phyloP scores from a whole-genome alignment of 1,140 invertebrate genomes.

The Tetramorium simillimum region DNA sequence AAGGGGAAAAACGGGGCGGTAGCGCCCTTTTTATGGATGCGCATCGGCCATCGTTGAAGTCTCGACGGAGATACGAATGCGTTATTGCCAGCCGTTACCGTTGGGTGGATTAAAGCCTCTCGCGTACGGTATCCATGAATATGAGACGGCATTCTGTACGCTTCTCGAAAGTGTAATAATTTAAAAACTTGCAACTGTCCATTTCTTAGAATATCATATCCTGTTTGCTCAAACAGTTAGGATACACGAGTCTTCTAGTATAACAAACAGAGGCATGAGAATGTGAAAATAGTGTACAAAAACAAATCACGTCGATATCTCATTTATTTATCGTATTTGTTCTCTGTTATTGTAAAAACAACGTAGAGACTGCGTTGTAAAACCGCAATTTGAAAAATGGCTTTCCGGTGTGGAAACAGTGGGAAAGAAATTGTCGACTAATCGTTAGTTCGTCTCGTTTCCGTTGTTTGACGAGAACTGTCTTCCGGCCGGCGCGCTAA shows the following conservation, averaged over 20 bases:
- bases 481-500: conserved; percentile 24
- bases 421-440: conserved; percentile 37
- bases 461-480: conserved; percentile 50
- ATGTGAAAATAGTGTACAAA: not conserved
- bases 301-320: not conserved
- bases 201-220: not conserved
- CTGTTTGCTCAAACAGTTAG: not conserved
- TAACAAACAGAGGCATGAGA: not conserved
- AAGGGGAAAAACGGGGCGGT: conserved; percentile 2
- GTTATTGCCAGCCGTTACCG: conserved; percentile 30
- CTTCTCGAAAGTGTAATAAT: not conserved
- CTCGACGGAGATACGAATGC: conserved; percentile 16
- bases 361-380: not conserved
- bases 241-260: not conserved
- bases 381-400: not conserved
- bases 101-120: conserved; percentile 26
- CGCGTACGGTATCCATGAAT: not conserved
- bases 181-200: not conserved
- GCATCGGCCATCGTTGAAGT: not conserved
- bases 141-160: not conserved
- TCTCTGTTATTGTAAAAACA: not conserved
- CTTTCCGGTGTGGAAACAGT: not conserved
- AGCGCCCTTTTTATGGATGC: conserved; percentile 6
- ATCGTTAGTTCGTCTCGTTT: conserved; percentile 36
- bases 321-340: not conserved